Conservation (phyloP, 1,140 invertebrate species). For the Zaprionus taronus region DNA sequence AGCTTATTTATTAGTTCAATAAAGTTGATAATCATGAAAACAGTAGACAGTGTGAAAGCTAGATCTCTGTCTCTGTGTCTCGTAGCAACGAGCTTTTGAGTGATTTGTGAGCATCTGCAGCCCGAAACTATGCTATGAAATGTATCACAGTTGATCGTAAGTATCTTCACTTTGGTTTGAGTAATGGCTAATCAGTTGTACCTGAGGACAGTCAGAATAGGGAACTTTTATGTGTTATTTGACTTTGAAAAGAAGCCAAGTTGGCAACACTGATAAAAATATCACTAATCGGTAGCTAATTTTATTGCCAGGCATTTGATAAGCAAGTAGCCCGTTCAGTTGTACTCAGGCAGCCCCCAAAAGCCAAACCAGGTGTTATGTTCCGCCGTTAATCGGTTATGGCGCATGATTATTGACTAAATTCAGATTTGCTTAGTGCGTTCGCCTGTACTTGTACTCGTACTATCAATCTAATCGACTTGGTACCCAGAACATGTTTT, state of each 20-base stretch:
- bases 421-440: neutral
- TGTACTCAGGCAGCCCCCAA: constrained; percentile 22
- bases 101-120: constrained; percentile 11
- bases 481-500: neutral
- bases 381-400: constrained; percentile 22
- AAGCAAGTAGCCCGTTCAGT: constrained; percentile 6
- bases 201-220: no score
- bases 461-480: constrained; percentile 6
- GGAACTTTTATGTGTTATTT: no score
- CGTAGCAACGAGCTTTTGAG: neutral
- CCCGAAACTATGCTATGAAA: constrained; percentile 60
- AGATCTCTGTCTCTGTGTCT: neutral
- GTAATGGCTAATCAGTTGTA: neutral
- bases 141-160: constrained; percentile 4
- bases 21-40: no score
- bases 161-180: constrained; percentile 1
- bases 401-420: neutral
- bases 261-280: no score
- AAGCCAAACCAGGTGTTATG: constrained; percentile 52
- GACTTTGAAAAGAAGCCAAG: no score
- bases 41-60: neutral
- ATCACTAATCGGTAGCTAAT: neutral
- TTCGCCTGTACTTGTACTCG: constrained; percentile 21
- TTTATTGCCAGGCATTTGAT: neutral
- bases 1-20: no score